Base-by-base conservation (phyloP, 1,140 invertebrate genomes). In the Microplitis mediator region DNA sequence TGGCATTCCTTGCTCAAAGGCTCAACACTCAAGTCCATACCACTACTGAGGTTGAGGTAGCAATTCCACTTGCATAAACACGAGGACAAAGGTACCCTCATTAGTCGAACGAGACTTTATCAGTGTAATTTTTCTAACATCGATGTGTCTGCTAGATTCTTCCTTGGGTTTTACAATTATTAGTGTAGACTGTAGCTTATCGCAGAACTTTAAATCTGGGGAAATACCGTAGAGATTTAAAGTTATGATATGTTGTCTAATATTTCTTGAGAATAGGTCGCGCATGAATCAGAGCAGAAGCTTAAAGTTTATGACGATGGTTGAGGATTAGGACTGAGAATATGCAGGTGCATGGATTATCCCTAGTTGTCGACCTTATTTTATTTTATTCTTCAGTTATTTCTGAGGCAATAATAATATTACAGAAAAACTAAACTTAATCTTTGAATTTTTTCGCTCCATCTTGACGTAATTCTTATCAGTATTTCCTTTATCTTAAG, bases 101-200 rank as follows among this genome's bases (percentile, higher is more conserved):
- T 85, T 84, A 84, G 76, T 36, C 69, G 36, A 56, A 69, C 76
- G 74, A 45, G 39, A 6, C 39, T 45, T 45, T 81, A 85, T 81
- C 74, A 73, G 69, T 68, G 70, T 34, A 16, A 75, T 75, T 76
- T 78, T 78, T 69, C 51, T 13, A 14, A 58, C 56, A 62, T 32
- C 16, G n/a, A 45, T 50, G 36, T 51, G n/a, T 14, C 14, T 45
- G 0, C 39, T 45, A 3, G 39, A 11, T 45, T 45, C 11, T 45
- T 45, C 39, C 6, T 6, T 45, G 1, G 11, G 23, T 23, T 23
- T 23, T 23, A 23, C 23, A 23, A 23, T 23, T 23, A 23, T 23
- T 0, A 23, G 1, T 23, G 2, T 23, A 23, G 23, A 23, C 23
- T 45, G 39, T 23, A 45, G 4, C 39, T 45, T 45, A 45, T 45